Base-by-base conservation (phyloP, 2,888 invertebrate species). In the Deilephila elpenor region DNA sequence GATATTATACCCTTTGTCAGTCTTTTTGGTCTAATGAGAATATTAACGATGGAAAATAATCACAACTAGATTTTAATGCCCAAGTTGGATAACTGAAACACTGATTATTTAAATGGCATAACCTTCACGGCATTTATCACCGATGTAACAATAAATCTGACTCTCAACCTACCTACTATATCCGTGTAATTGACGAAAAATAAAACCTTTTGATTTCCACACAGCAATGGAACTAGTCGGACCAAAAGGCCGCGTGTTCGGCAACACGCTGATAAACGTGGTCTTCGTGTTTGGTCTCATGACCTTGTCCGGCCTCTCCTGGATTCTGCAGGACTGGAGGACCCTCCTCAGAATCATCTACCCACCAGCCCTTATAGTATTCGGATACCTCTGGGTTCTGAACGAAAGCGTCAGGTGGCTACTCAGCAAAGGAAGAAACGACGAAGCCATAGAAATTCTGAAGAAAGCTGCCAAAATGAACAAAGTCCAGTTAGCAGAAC, bases 401-500 rank as follows among this genome's bases (percentile, higher is more conserved):
- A 97, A 97, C 5, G 97, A 97, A 88, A 97, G 97, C 67, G 94
- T 96, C 5, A 93, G 98, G 80, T 98, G 98, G 98, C 91, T 98
- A 5, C 85, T 97, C 17, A 96, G 96, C 72, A 96, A 97, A 86
- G 96, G 96, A 5, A 94, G 96, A 74, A 93, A 95, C 67, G 95
- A 96, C 0, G 96, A 97, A 83, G 97, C 97, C 0, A 93, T 96
- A 72, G 87, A 83, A 7, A 96, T 97, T 19, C 87, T 97, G 3
- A 94, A 93, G n/a, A 96, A 95, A 83, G 96, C 97, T 37, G 96
- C 97, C 0, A 95, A 93, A 83, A 95, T 96, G 74, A 97, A 97
- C 78, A 95, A 95, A 53, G 91, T 95, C 0, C 86, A 91, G 74
- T 77, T 96, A 71, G 83, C 93, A n/a, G 91, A 94, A 7, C 87